Conservation (phyloP, 1,140 invertebrate species). For the Proctacanthus coquilletti region DNA sequence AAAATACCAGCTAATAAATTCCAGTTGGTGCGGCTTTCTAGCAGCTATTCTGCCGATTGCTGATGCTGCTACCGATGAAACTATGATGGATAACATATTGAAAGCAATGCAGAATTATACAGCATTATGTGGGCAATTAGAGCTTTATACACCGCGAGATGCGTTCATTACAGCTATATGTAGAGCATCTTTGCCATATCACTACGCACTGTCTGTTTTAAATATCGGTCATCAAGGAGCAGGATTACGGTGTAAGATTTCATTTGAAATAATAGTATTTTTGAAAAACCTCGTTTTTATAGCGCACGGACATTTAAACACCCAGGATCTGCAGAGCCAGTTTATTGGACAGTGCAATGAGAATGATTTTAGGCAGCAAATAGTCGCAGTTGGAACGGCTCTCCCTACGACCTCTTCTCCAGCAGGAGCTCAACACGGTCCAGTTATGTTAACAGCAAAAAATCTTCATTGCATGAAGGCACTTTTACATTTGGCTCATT, state of each 20-base stretch:
- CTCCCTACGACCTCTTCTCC: conserved; percentile 67
- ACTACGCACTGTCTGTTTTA: conserved; percentile 83
- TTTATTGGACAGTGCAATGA: conserved; percentile 39
- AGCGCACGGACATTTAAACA: conserved; percentile 28
- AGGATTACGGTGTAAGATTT: conserved; percentile 22
- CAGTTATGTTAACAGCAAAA: conserved; percentile 96
- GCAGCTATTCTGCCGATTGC: conserved; percentile 81
- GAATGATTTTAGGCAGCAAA: conserved; percentile 67
- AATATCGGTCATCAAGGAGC: conserved; percentile 18
- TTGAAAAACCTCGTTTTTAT: conserved; percentile 3
- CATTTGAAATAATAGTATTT: not conserved
- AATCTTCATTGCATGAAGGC: conserved; percentile 94
- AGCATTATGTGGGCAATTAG: conserved; percentile 58
- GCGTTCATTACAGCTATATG: conserved; percentile 89
- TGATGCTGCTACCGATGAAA: conserved; percentile 91
- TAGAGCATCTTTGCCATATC: conserved; percentile 84
- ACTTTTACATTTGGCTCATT: conserved; percentile 73
- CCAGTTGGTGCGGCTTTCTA: conserved; percentile 87
- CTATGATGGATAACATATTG: conserved; percentile 72
- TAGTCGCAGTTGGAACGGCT: conserved; percentile 86
- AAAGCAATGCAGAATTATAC: conserved; percentile 82
- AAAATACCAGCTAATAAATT: conserved; percentile 81
- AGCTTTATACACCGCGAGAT: conserved; percentile 60
- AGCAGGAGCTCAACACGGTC: conserved; percentile 62
- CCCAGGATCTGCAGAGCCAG: conserved; percentile 34